Conservation (phyloP, 2,888 invertebrate species). For the Octonoba sinensis region DNA sequence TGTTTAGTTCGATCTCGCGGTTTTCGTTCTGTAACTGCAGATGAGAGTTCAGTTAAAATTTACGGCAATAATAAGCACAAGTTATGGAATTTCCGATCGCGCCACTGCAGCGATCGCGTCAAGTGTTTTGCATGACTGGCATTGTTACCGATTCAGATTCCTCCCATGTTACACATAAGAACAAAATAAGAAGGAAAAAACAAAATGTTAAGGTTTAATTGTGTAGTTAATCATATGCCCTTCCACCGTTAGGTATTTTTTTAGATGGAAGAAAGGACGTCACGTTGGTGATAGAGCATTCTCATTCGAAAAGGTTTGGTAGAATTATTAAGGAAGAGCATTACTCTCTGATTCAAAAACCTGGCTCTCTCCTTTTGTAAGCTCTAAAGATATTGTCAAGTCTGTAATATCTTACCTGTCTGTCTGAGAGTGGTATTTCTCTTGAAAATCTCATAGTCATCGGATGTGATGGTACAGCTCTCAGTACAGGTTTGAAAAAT, state of each 20-base stretch:
- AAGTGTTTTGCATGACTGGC: not conserved
- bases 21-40: too few species aligned
- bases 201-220: slow-evolving; percentile 2
- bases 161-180: slow-evolving; percentile 10
- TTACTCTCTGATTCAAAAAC: not conserved
- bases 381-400: not conserved
- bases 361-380: too few species aligned
- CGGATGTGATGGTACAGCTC: not conserved
- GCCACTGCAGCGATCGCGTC: not conserved
- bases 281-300: too few species aligned
- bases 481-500: not conserved
- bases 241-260: not conserved
- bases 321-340: not conserved
- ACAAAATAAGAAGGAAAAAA: slow-evolving; percentile 18
- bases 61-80: slow-evolving; percentile 2
- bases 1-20: too few species aligned
- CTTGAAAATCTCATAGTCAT: too few species aligned
- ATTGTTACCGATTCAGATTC: slow-evolving; percentile 2
- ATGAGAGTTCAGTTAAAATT: slow-evolving; percentile 6
- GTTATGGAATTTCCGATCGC: slow-evolving; percentile 11
- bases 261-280: slow-evolving; percentile 7
- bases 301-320: too few species aligned
- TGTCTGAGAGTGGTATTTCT: not conserved
- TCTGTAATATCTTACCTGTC: slow-evolving; percentile 3
- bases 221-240: not conserved